These are phyloP conservation scores for Drosophila aff. DNA, from an alignment of 1,140 invertebrate species.

Conservation along the genomic window DNA sequence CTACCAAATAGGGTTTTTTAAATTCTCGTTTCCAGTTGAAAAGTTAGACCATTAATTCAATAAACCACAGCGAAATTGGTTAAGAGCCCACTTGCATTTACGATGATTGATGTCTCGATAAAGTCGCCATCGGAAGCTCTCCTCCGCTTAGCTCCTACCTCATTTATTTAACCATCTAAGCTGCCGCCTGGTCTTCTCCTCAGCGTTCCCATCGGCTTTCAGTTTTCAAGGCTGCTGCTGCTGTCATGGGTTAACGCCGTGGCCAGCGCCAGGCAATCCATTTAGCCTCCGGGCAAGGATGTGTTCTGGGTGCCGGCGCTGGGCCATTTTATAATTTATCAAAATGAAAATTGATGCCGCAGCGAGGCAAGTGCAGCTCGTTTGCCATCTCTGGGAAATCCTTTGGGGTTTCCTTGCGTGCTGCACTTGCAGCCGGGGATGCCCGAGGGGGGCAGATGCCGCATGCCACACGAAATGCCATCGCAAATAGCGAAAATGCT, in stretches of 20 bases:
- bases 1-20: background rate
- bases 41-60: constrained; percentile 23
- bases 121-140: constrained; percentile 12
- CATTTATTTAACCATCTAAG: constrained; percentile 42
- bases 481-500: constrained; percentile 79
- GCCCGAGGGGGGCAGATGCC: constrained; percentile 2
- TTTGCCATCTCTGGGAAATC: constrained; percentile 13
- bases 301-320: constrained; percentile 44
- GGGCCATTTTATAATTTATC: constrained; percentile 81
- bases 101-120: constrained; percentile 48
- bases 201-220: constrained; percentile 25
- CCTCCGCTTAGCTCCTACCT: constrained; percentile 4
- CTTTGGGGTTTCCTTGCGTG: constrained; percentile 27
- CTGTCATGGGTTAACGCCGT: constrained; percentile 60
- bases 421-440: constrained; percentile 21
- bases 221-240: constrained; percentile 39
- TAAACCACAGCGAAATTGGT: constrained; percentile 41
- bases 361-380: constrained; percentile 60
- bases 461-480: constrained; percentile 75
- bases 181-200: constrained; percentile 25
- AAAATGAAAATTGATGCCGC: constrained; percentile 81
- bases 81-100: constrained; percentile 8
- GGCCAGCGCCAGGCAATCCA: constrained; percentile 59
- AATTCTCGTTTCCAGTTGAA: background rate
- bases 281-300: constrained; percentile 50